Percentiles rank a stretch among this genome's conserved stretches.
These are phyloP conservation scores for Stegodyphus dumicola DNA, from an alignment of 1,140 invertebrate species.

Conservation along the genomic window DNA sequence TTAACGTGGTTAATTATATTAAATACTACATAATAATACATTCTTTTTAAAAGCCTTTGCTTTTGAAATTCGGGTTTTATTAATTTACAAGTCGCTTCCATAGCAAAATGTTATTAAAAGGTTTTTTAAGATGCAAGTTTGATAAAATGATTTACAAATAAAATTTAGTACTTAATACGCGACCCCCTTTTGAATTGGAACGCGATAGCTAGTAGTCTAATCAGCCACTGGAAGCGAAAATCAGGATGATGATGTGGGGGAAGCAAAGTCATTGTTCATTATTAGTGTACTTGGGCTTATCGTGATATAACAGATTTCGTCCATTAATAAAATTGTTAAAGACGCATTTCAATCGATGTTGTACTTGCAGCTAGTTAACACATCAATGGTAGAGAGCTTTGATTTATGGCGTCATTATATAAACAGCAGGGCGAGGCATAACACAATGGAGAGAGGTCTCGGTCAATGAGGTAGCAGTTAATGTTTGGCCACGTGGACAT, in stretches of 20 bases:
- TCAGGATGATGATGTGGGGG: background rate
- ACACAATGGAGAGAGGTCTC: background rate
- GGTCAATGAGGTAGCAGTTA: background rate
- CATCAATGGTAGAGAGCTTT: conserved; percentile 2
- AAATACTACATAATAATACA: too few species aligned
- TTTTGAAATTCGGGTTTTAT: too few species aligned
- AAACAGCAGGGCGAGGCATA: conserved; percentile 5
- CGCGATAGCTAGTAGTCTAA: conserved; percentile 16
- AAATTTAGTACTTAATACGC: too few species aligned
- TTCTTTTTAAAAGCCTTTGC: too few species aligned
- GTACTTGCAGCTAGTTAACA: conserved; percentile 25
- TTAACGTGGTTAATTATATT: too few species aligned
- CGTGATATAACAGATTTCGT: conserved; percentile 34
- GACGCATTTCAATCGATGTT: conserved; percentile 10
- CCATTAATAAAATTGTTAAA: conserved; percentile 53
- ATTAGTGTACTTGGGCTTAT: conserved; percentile 35
- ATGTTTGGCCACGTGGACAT: background rate
- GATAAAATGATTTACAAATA: too few species aligned
- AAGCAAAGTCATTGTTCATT: conserved; percentile 34
- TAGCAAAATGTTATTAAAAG: too few species aligned
- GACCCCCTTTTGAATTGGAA: background rate
- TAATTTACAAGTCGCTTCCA: too few species aligned
- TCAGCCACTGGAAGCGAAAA: conserved; percentile 4
- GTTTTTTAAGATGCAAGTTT: too few species aligned
- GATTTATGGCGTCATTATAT: conserved; percentile 40